These are phyloP conservation scores for Lagodon rhomboides DNA, from an alignment of 2,797 vertebrate species.

Conservation along the genomic window DNA sequence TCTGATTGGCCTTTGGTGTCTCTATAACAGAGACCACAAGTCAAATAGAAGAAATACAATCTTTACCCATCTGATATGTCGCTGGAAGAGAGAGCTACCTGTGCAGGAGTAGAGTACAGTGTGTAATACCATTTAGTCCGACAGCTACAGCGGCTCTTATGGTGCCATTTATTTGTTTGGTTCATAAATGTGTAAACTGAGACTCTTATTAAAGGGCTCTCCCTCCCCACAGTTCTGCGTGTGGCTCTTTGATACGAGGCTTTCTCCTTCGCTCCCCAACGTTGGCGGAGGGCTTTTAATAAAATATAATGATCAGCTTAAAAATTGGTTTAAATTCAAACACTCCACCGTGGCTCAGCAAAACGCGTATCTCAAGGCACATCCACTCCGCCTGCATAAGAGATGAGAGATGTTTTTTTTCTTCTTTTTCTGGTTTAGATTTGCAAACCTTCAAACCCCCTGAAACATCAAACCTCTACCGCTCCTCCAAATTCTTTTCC, in stretches of 20 bases:
- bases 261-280: conserved; percentile 4
- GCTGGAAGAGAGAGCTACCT: conserved; percentile 31
- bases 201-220: conserved; percentile 61
- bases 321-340: conserved; percentile 84
- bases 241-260: conserved; percentile 60
- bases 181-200: conserved; percentile 70
- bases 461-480: conserved; percentile 65
- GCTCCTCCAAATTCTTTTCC: conserved; percentile 48
- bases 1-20: conserved; percentile 45
- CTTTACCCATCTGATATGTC: conserved; percentile 42
- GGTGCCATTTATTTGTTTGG: conserved; percentile 71
- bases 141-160: conserved; percentile 64
- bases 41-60: conserved; percentile 29
- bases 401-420: conserved; percentile 59
- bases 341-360: conserved; percentile 79
- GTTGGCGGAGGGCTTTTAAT: conserved; percentile 72
- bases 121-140: conserved; percentile 63
- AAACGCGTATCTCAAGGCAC: conserved; percentile 81
- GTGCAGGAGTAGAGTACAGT: conserved; percentile 31
- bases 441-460: conserved; percentile 68
- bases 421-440: conserved; percentile 41
- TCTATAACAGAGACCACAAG: conserved; percentile 31
- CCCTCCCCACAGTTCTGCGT: conserved; percentile 35
- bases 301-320: conserved; percentile 85
- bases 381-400: conserved; percentile 77